A percentile compares a stretch with the other conserved stretches of the same genome.
Evolutionary conservation across 2,113 vertebrate species (phyloP).

Genomic region (Neopipo cinnamomea): DNA sequence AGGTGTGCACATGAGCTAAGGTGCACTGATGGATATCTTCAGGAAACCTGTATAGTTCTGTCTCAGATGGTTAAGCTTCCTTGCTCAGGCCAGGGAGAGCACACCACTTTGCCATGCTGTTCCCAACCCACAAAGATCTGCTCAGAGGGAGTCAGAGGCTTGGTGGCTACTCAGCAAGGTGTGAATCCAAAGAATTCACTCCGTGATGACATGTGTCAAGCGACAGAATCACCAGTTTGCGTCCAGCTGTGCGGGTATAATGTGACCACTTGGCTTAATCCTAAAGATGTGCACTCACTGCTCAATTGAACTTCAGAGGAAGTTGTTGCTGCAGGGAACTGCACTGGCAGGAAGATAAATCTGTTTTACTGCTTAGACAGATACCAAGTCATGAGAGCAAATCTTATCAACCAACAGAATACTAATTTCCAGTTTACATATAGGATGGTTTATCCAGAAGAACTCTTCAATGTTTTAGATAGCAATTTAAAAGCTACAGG

Average conservation of each 20-base stretch:
- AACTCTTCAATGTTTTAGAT: background rate
- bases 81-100: background rate
- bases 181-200: background rate
- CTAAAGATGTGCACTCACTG: background rate
- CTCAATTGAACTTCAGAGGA: background rate
- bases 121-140: background rate
- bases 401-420: background rate
- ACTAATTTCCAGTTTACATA: background rate
- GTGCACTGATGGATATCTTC: background rate
- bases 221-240: fast-evolving
- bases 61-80: background rate
- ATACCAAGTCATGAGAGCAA: background rate
- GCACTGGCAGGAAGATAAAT: background rate
- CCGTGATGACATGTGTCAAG: background rate
- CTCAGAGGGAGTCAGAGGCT: background rate
- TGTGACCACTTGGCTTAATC: background rate
- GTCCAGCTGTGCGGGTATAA: background rate
- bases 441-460: background rate
- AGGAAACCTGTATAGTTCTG: background rate
- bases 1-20: background rate
- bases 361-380: background rate
- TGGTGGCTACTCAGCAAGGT: background rate
- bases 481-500: background rate
- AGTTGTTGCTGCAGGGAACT: background rate
- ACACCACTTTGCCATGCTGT: background rate